A percentile compares a stretch with the other conserved stretches of the same genome.
These are phyloP conservation scores for Ammodramus savannarum DNA, from an alignment of 2,113 vertebrate species.

Conservation along the genomic window DNA sequence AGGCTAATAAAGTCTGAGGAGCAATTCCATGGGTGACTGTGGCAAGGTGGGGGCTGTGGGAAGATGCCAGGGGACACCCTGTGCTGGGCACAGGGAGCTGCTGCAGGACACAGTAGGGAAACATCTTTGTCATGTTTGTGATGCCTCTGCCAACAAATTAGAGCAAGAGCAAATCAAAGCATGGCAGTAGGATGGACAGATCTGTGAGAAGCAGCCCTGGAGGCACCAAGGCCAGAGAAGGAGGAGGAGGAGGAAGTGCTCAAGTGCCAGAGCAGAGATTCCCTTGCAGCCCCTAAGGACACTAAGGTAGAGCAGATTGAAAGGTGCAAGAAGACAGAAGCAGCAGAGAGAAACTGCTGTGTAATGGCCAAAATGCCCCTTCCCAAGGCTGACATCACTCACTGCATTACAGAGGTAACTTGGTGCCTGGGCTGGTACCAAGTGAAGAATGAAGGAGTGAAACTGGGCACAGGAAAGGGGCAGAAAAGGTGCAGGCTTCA, in stretches of 20 bases:
- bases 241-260: not conserved
- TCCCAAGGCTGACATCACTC: not conserved
- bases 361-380: not conserved
- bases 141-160: not conserved
- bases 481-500: not conserved
- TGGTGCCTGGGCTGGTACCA: not conserved
- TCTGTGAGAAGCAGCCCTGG: not conserved
- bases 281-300: not conserved
- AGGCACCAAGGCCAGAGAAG: not conserved
- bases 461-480: not conserved
- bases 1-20: not conserved
- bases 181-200: not conserved
- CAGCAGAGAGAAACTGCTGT: not conserved
- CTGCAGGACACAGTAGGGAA: too few relatives aligned
- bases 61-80: not conserved
- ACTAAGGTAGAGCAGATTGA: not conserved
- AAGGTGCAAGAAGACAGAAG: not conserved
- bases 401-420: not conserved
- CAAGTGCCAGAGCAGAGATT: not conserved
- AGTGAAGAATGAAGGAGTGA: not conserved
- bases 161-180: not conserved
- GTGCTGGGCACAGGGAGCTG: not conserved
- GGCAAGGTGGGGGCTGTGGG: not conserved
- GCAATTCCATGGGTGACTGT: not conserved
- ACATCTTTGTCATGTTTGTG: not conserved